Percentiles rank a stretch among this genome's conserved stretches.
Evolutionary conservation across 2,797 vertebrate species (phyloP).

Genomic region (Glyptemys insculpta): DNA sequence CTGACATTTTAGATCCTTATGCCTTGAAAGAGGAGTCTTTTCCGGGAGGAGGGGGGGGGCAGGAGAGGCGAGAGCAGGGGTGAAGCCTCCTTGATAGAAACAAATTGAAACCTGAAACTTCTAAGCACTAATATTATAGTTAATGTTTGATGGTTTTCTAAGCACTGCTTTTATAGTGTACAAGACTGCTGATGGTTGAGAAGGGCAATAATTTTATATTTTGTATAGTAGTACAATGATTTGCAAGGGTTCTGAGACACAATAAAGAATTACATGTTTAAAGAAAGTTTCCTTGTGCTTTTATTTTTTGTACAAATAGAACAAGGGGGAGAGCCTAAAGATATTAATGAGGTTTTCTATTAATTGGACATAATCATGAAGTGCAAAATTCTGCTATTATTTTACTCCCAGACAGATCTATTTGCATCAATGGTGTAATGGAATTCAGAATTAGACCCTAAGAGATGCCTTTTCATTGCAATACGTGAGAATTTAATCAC

Average conservation of each 20-base stretch:
- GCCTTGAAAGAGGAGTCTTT: background rate
- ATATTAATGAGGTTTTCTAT: too few species aligned
- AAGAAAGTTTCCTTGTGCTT: background rate
- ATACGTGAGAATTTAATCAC: background rate
- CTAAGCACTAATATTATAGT: background rate
- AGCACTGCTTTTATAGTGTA: background rate
- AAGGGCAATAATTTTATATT: background rate
- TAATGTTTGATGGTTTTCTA: background rate
- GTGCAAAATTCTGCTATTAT: background rate
- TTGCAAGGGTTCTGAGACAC: background rate
- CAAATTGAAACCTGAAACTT: background rate
- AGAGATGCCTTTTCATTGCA: background rate
- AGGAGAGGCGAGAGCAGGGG: too few species aligned
- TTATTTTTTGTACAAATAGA: background rate
- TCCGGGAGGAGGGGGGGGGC: background rate
- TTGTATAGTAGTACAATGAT: background rate
- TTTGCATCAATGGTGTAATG: background rate
- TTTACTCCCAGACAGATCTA: background rate
- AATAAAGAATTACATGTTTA: background rate
- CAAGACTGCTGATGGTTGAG: background rate
- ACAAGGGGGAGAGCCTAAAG: background rate
- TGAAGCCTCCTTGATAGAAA: background rate
- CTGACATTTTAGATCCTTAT: background rate
- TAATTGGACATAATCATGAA: background rate
- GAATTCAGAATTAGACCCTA: background rate